Base-by-base conservation (phyloP, 2,797 vertebrate genomes). In the Fistularia tabacaria region DNA sequence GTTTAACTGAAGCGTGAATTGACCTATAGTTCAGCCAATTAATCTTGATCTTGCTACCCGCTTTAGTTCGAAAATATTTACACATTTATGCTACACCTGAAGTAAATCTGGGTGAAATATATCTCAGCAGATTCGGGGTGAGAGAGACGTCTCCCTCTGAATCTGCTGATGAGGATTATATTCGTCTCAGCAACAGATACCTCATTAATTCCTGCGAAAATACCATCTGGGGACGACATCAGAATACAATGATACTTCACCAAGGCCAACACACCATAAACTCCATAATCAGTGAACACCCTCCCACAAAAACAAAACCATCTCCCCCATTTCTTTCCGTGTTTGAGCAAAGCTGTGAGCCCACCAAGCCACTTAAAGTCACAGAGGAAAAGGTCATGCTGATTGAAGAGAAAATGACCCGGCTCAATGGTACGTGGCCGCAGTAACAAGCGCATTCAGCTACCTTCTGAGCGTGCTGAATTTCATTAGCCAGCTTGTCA, bases 401-500 rank as follows among this genome's bases (percentile, higher is more conserved):
- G 81, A 85, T 69, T 81, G 71, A 81, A 79, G 51, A 66, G 67
- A 58, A 80, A 78, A 71, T 14, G 36, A 71, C 43, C 61, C 14
- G 68, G 59, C 69, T 63, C 71, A 46, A 36, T 14, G 61, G 43
- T 59, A 70, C 54, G 45, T 53, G 74, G 65, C 57, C 62, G 61
- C 51, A 8, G 55, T 76, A 81, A 82, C 66, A 57, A 74, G 73
- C 61, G 63, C 62, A 46, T 64, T 66, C 14, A 38, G 58, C 65
- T 56, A 59, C 57, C 61, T 81, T 66, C 66, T 62, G 69, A 76
- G 69, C 62, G n/a, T 69, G 71, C 71, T 74, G 74, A 73, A 79
- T 81, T 70, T 70, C 71, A 78, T 82, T 85, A 79, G 67, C 67
- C 74, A 76, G 62, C 70, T 68, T 77, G 85, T 85, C 80, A 81